A percentile compares a stretch with the other conserved stretches of the same genome.
Conservation (phyloP, 2,797 vertebrate species). For the Alosa sapidissima region DNA sequence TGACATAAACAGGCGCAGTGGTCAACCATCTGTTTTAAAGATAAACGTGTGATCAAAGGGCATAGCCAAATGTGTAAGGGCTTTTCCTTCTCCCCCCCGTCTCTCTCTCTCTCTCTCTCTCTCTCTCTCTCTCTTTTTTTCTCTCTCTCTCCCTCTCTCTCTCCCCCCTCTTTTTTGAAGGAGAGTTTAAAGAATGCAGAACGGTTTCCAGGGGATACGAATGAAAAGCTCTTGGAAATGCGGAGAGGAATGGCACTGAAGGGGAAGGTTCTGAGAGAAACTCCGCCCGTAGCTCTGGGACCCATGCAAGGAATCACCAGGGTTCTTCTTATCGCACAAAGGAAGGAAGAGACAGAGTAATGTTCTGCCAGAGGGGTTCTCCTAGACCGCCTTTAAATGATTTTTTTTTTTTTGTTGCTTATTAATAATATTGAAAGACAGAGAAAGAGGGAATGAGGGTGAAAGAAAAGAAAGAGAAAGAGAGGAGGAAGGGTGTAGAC, state of each 20-base stretch:
- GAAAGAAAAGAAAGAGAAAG: conserved; percentile 39
- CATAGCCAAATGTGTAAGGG: conserved; percentile 75
- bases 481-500: conserved; percentile 46
- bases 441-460: conserved; percentile 41
- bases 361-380: conserved; percentile 70
- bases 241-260: conserved; percentile 76
- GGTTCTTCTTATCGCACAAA: conserved; percentile 78
- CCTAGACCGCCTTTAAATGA: conserved; percentile 72
- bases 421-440: conserved; percentile 52
- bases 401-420: conserved; percentile 63
- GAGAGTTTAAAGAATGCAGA: conserved; percentile 77
- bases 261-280: conserved; percentile 75
- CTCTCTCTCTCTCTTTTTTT: too few species aligned
- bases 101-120: conserved; percentile 36
- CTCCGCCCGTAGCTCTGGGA: conserved; percentile 75
- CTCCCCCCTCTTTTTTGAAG: conserved; percentile 64
- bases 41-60: conserved; percentile 81
- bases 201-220: conserved; percentile 86
- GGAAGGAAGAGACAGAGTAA: conserved; percentile 71
- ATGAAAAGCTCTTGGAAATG: conserved; percentile 86
- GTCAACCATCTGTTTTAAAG: conserved; percentile 79
- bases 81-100: conserved; percentile 39
- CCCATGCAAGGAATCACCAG: conserved; percentile 77
- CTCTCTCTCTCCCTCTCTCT: conserved; percentile 41
- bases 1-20: conserved; percentile 71